Conservation (phyloP, 2,888 invertebrate species). For the Oscheius sp. region DNA sequence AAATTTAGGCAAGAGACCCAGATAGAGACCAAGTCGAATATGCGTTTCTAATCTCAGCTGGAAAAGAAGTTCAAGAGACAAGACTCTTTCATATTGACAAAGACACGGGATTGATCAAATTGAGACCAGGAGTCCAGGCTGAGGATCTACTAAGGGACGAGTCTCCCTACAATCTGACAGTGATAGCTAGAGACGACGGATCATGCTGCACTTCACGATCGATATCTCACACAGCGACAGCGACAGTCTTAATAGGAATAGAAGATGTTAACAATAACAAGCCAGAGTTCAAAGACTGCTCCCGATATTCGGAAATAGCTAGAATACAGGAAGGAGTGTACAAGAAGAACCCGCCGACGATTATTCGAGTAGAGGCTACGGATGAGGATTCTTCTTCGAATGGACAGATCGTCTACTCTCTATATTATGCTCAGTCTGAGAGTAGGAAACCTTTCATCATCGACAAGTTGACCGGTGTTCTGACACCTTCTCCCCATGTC, state of each 20-base stretch:
- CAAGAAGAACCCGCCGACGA: slow-evolving; percentile 77
- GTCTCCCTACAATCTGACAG: slow-evolving; percentile 78
- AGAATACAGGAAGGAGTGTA: slow-evolving; percentile 82
- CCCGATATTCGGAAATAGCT: slow-evolving; percentile 79
- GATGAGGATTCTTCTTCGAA: slow-evolving; percentile 71
- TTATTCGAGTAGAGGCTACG: slow-evolving; percentile 76
- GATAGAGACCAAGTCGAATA: slow-evolving; percentile 66
- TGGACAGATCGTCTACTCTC: slow-evolving; percentile 66
- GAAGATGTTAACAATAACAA: slow-evolving; percentile 73
- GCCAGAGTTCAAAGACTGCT: slow-evolving; percentile 79
- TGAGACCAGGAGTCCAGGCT: slow-evolving; percentile 69
- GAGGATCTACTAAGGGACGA: slow-evolving; percentile 54
- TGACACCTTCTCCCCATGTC: slow-evolving; percentile 70
- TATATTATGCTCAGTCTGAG: slow-evolving; percentile 66
- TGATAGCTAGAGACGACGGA: slow-evolving; percentile 96
- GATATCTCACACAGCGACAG: slow-evolving; percentile 50
- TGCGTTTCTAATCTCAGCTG: slow-evolving; percentile 50
- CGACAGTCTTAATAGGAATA: slow-evolving; percentile 68
- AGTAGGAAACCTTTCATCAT: slow-evolving; percentile 58
- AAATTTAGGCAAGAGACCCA: slow-evolving; percentile 56
- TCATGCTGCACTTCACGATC: slow-evolving; percentile 80
- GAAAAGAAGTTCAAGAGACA: slow-evolving; percentile 40
- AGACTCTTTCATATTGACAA: slow-evolving; percentile 66
- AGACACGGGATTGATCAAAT: slow-evolving; percentile 69
- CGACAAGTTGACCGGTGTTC: slow-evolving; percentile 69